Conservation (phyloP, 1,140 invertebrate genomes). For the Pomphorhynchus laevis region DNA sequence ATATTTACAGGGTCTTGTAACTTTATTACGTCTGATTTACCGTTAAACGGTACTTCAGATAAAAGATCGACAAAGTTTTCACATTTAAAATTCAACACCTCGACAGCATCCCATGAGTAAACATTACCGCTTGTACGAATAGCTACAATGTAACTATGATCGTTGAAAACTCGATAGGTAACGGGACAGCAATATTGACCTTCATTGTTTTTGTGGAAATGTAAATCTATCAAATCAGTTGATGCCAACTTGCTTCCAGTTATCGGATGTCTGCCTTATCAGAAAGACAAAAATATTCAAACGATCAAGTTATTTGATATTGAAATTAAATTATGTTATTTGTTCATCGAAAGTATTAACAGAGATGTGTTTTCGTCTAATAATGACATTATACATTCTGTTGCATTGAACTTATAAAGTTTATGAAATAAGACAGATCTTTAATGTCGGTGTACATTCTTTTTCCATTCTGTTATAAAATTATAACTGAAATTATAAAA, state of each 20-base stretch:
- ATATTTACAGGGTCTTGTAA: conserved; percentile 58
- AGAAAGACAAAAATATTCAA: conserved; percentile 9
- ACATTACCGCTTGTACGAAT: conserved; percentile 70
- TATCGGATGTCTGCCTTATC: conserved; percentile 20
- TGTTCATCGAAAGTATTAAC: too few relatives aligned
- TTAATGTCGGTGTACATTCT: too few relatives aligned
- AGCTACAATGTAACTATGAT: conserved; percentile 66
- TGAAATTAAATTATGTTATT: not conserved
- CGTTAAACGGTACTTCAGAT: conserved; percentile 48
- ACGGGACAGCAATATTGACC: conserved; percentile 68
- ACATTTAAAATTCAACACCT: conserved; percentile 71
- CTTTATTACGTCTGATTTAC: conserved; percentile 59
- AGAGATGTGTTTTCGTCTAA: not conserved
- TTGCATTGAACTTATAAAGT: too few relatives aligned
- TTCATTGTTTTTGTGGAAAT: conserved; percentile 48
- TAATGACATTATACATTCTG: not conserved
- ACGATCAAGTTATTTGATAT: not conserved
- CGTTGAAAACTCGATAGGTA: conserved; percentile 64
- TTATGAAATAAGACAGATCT: too few relatives aligned
- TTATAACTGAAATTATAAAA: too few relatives aligned
- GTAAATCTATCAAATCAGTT: conserved; percentile 50
- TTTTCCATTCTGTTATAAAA: too few relatives aligned
- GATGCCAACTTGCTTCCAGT: conserved; percentile 27
- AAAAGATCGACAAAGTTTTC: conserved; percentile 72
- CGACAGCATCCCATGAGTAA: conserved; percentile 66